These are phyloP conservation scores for Platysteira castanea DNA, from an alignment of 2,113 vertebrate genomes.

Conservation along the genomic window DNA sequence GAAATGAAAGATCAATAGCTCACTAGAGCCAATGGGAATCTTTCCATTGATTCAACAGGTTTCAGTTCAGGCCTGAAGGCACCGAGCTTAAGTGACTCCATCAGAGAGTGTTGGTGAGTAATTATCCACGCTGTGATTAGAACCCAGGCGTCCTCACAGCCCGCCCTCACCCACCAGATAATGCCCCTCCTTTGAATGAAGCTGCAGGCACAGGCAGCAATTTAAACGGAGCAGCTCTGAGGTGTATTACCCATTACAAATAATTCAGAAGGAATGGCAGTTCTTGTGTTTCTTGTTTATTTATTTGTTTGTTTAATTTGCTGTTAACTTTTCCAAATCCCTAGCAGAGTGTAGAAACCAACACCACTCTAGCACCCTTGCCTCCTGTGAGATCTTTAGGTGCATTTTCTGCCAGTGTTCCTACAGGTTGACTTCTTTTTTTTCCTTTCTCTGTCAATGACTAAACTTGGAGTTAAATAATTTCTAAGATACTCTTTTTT, in stretches of 20 bases:
- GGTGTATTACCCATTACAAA: background rate
- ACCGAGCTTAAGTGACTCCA: slow-evolving; percentile 36
- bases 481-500: background rate
- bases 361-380: background rate
- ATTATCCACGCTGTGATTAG: slow-evolving; percentile 42
- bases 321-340: background rate
- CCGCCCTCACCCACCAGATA: background rate
- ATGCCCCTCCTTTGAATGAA: background rate
- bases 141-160: background rate
- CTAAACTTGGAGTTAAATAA: background rate
- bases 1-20: slow-evolving; percentile 16
- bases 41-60: slow-evolving; percentile 30
- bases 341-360: background rate
- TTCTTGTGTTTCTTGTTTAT: background rate
- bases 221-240: background rate
- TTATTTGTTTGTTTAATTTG: background rate
- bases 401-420: background rate
- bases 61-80: slow-evolving; percentile 18
- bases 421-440: background rate
- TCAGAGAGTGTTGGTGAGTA: slow-evolving; percentile 43
- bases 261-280: background rate
- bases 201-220: background rate
- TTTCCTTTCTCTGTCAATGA: background rate
- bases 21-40: background rate
- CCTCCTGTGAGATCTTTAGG: background rate